Evolutionary conservation across 1,140 invertebrate genomes (phyloP), one percentile per base, ranked within the genome.

Genomic region (Aporrectodea caliginosa): DNA sequence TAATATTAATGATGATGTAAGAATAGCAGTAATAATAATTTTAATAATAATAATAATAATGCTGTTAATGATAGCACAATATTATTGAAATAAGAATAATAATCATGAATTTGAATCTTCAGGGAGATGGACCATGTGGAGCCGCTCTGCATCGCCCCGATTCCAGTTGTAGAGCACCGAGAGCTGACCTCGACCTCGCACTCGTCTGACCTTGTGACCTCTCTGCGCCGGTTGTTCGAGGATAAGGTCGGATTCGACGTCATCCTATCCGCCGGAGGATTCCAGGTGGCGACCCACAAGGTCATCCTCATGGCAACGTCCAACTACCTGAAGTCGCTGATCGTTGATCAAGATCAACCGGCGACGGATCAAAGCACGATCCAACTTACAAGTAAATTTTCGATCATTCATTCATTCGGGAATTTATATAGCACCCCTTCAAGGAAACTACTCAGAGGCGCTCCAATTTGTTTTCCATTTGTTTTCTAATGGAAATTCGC

Each of bases 31-130:
- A 58, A 58, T 58, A 58, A 22, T 58, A 58, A 58, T 58, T 12
- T 12, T 58, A 58, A 58, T 58, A 58, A 58, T 58, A 58, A 58
- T 58, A 58, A 58, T 58, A 58, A 58, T 58, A 58, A 58, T 58
- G 22, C 6, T 58, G 22, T 12, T 58, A 58, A 58, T 58, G 22
- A 58, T 58, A 58, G 22, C 6, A 12, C 22, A 58, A 58, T 58
- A 12, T 6, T 58, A 58, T 58, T 58, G 6, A 58, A 12, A 58
- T 58, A 6, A 58, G 6, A 58, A 58, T 22, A n/a, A n/a, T n/a
- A n/a, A n/a, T n/a, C n/a, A n/a, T n/a, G n/a, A n/a, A n/a, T n/a
- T n/a, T n/a, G n/a, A n/a, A n/a, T n/a, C n/a, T n/a, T n/a, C n/a
- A n/a, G n/a, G n/a, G n/a, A n/a, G n/a, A n/a, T n/a, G n/a, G n/a